Base-by-base conservation (phyloP, 1,140 invertebrate genomes). In the Neodiprion virginianus region DNA sequence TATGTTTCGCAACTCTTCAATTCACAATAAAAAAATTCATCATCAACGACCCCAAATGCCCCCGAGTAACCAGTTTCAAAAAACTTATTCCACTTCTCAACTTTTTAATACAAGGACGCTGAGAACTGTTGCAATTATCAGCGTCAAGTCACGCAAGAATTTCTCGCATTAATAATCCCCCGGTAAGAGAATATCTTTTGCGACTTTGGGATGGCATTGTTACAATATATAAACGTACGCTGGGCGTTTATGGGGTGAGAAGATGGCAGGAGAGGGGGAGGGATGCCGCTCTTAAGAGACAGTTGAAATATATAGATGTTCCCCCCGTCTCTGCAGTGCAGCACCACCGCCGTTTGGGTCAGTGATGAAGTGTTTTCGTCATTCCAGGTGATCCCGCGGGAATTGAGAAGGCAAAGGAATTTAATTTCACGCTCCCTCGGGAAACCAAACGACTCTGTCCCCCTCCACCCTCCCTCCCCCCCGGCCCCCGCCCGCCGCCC, bases 341-440 rank as follows among this genome's bases (percentile, higher is more conserved):
- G 70, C 47, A 28, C 21, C 47, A 40, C 28, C 28, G 7, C 21
- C 53, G 11, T 17, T 66, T 76, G 76, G 80, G 78, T 81, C 78
- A 80, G 79, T 76, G 72, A 79, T 76, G 69, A 77, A 79, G 79
- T 78, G 74, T 77, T 77, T 76, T 78, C 73, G 75, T 80, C 76
- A 78, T 77, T 78, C 75, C 69, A 76, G 69, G 53, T 67, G 69
- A 78, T 75, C 71, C 65, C 67, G 66, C 40, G n/a, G 50, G 73
- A 67, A 72, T 14, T 11, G 65, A 73, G 69, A 73, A 69, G 47
- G 72, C 74, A 76, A 80, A 81, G 81, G 84, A 84, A 84, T 84
- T 84, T 86, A 84, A 84, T 86, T 84, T 84, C 82, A 83, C 82
- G 81, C 79, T 81, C 78, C 77, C 77, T 73, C 77, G 82, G 79